Evolutionary conservation across 2,797 vertebrate genomes (phyloP).

Genomic region (Typhlichthys eigenmanni): DNA sequence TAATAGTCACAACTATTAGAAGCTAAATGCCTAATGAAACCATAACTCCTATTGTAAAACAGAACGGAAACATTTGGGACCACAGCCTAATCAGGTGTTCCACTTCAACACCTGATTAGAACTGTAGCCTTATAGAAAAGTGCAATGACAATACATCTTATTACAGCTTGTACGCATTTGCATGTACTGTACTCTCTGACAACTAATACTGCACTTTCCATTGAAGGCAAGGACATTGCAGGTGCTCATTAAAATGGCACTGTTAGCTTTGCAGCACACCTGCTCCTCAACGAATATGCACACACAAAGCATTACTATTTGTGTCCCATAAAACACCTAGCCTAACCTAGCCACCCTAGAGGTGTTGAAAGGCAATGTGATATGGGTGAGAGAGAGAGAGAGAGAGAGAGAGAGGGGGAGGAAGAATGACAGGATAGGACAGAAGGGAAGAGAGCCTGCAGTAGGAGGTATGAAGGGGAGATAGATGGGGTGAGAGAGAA

Average conservation of each 20-base stretch:
- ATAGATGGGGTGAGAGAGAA: slow-evolving; percentile 29
- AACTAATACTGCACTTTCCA: slow-evolving; percentile 8
- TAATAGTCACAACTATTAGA: background rate
- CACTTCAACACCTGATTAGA: background rate
- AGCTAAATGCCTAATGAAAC: slow-evolving; percentile 8
- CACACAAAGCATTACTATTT: background rate
- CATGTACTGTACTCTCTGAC: background rate
- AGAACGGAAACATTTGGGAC: slow-evolving; percentile 11
- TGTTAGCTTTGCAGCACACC: slow-evolving; percentile 21
- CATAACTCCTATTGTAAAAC: slow-evolving; percentile 16
- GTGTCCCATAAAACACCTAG: slow-evolving; percentile 23
- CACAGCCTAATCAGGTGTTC: slow-evolving; percentile 5
- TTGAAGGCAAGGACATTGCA: slow-evolving; percentile 1
- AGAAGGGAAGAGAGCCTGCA: slow-evolving; percentile 44
- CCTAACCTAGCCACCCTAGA: background rate
- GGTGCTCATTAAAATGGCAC: slow-evolving; percentile 11
- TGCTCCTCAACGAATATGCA: slow-evolving; percentile 22
- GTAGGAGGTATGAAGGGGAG: slow-evolving; percentile 55
- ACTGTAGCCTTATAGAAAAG: slow-evolving; percentile 4
- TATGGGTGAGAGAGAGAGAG: slow-evolving; percentile 43
- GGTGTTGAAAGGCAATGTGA: slow-evolving; percentile 28
- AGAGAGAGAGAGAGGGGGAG: slow-evolving; percentile 37
- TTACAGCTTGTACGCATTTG: slow-evolving; percentile 1
- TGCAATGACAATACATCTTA: background rate
- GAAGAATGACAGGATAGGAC: slow-evolving; percentile 45